Conservation (phyloP, 2,797 vertebrate species). For the Phoebastria nigripes region DNA sequence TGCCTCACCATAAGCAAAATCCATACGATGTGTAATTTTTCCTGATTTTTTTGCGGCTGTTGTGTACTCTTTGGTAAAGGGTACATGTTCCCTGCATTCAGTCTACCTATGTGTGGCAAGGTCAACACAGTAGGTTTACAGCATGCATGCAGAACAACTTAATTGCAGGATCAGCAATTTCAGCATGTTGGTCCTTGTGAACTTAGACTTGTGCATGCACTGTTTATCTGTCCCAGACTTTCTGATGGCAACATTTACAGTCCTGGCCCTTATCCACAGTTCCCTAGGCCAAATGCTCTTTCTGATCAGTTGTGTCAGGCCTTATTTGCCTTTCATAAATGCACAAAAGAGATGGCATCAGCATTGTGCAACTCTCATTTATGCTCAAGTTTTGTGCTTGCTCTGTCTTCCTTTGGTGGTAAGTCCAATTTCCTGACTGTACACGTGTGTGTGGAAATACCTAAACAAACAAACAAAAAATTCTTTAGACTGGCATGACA, state of each 20-base stretch:
- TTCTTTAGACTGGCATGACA: neutral
- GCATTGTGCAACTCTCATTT: neutral
- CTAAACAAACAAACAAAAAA: neutral
- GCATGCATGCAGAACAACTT: neutral
- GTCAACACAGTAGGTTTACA: neutral
- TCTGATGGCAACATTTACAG: neutral
- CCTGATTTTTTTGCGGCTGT: neutral
- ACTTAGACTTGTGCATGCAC: neutral
- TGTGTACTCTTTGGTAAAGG: neutral
- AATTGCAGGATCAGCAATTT: neutral
- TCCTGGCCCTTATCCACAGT: neutral
- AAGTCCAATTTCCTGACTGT: neutral
- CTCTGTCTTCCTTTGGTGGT: neutral
- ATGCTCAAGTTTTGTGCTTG: neutral
- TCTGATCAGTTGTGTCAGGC: neutral
- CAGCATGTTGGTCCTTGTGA: neutral
- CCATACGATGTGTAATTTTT: neutral
- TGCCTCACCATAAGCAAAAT: neutral
- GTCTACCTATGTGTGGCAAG: neutral
- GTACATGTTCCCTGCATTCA: neutral
- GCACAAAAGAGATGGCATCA: neutral
- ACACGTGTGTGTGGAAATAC: neutral
- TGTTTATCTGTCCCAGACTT: neutral
- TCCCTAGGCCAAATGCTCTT: neutral
- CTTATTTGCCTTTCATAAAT: neutral